These are phyloP conservation scores for Mus caroli DNA, from an alignment of 2,797 vertebrate species.

Conservation along the genomic window DNA sequence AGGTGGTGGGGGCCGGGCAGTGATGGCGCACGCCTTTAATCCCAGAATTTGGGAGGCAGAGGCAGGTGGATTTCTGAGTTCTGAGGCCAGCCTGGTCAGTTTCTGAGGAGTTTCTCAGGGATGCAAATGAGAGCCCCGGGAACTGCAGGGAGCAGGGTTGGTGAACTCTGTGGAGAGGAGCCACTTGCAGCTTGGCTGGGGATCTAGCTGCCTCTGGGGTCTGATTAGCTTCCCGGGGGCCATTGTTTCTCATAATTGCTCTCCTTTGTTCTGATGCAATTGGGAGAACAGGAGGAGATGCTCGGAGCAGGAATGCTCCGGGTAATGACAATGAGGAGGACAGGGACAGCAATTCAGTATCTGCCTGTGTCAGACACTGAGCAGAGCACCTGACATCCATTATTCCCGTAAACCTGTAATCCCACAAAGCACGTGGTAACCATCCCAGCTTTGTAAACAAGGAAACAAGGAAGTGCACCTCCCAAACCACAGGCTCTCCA, in stretches of 20 bases:
- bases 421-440: background rate
- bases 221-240: constrained; percentile 48
- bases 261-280: background rate
- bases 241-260: constrained; percentile 37
- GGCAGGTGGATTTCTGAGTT: too few relatives aligned
- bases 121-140: background rate
- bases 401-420: background rate
- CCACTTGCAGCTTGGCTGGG: background rate
- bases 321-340: background rate
- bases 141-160: background rate
- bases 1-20: too few relatives aligned
- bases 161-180: constrained; percentile 1
- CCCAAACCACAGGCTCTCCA: background rate
- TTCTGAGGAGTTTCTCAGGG: background rate
- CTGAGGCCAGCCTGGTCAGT: background rate
- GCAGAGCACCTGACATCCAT: background rate
- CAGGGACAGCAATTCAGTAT: background rate
- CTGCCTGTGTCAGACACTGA: background rate
- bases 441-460: background rate
- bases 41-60: too few relatives aligned
- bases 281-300: background rate
- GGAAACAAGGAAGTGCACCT: background rate
- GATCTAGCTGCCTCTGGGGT: constrained; percentile 40
- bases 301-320: background rate
- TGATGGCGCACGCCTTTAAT: too few relatives aligned